Conservation (phyloP, 2,888 invertebrate genomes). For the Sinopyrophorus schimmeli region DNA sequence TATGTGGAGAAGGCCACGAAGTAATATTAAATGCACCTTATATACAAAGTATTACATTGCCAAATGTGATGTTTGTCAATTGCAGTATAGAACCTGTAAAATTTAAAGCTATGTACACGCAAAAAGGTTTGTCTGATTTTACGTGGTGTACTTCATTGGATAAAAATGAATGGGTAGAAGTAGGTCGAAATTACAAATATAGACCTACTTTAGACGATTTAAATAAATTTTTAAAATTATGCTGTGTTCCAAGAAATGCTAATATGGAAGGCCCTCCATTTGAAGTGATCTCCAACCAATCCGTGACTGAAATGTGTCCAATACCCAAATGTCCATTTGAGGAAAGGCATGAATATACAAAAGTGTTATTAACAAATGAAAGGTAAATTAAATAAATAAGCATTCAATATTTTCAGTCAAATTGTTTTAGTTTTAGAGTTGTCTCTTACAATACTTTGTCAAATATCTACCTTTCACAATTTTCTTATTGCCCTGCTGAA, state of each 20-base stretch:
- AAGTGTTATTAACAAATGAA: conserved; percentile 43
- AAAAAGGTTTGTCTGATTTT: conserved; percentile 60
- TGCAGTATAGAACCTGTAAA: conserved; percentile 72
- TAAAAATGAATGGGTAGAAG: conserved; percentile 60
- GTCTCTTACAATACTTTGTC: conserved; percentile 88
- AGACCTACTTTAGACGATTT: conserved; percentile 63
- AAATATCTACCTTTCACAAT: conserved; percentile 75
- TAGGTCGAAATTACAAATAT: conserved; percentile 63
- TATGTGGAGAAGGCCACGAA: conserved; percentile 59
- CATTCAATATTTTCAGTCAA: too few species aligned
- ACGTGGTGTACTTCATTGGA: conserved; percentile 64
- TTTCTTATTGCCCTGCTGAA: conserved; percentile 79
- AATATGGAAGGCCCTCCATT: conserved; percentile 57
- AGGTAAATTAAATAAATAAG: conserved; percentile 56
- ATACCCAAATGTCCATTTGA: conserved; percentile 72
- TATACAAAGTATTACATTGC: conserved; percentile 64
- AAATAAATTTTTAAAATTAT: conserved; percentile 66
- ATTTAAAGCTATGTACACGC: conserved; percentile 64
- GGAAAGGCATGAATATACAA: conserved; percentile 70
- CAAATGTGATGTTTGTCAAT: conserved; percentile 69
- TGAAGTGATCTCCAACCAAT: conserved; percentile 36
- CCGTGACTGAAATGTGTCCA: conserved; percentile 62
- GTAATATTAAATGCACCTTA: conserved; percentile 73
- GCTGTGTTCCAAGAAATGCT: conserved; percentile 57
- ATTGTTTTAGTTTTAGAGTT: conserved; percentile 70